Conservation (phyloP, 2,888 invertebrate species). For the Rambutsinella grinnellia region DNA sequence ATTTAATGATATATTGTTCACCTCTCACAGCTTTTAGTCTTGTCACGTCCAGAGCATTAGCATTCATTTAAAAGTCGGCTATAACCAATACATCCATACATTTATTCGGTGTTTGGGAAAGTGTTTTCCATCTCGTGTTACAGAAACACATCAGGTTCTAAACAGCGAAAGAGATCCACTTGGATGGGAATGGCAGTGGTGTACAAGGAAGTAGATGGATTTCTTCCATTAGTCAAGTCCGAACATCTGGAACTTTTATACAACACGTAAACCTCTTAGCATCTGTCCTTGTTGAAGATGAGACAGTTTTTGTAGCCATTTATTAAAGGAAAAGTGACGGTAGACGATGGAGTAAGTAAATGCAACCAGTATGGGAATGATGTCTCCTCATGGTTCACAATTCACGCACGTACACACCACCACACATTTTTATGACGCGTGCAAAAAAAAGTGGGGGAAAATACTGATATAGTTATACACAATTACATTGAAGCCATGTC, state of each 20-base stretch:
- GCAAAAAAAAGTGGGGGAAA: slow-evolving; percentile 4
- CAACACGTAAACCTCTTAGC: slow-evolving; percentile 54
- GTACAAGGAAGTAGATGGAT: slow-evolving; percentile 39
- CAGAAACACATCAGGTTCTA: neutral
- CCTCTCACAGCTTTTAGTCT: neutral
- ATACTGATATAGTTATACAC: slow-evolving; percentile 25
- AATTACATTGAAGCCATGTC: neutral
- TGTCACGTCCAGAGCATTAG: neutral
- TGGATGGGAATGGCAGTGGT: neutral
- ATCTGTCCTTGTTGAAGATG: slow-evolving; percentile 51
- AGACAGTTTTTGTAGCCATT: slow-evolving; percentile 48
- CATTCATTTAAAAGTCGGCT: slow-evolving; percentile 2
- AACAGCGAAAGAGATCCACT: neutral
- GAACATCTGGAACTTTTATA: slow-evolving; percentile 54
- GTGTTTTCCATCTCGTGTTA: neutral
- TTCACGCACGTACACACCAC: slow-evolving; percentile 39
- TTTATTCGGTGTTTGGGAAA: neutral
- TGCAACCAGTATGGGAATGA: neutral
- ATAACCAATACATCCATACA: neutral
- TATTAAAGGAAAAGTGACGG: slow-evolving; percentile 52
- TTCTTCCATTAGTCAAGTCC: slow-evolving; percentile 55
- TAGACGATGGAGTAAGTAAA: slow-evolving; percentile 15
- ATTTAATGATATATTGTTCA: no score
- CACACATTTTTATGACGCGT: slow-evolving; percentile 40
- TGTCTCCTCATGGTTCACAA: slow-evolving; percentile 23